Conservation (phyloP, 2,797 vertebrate species). For the Gobio occitaniae region DNA sequence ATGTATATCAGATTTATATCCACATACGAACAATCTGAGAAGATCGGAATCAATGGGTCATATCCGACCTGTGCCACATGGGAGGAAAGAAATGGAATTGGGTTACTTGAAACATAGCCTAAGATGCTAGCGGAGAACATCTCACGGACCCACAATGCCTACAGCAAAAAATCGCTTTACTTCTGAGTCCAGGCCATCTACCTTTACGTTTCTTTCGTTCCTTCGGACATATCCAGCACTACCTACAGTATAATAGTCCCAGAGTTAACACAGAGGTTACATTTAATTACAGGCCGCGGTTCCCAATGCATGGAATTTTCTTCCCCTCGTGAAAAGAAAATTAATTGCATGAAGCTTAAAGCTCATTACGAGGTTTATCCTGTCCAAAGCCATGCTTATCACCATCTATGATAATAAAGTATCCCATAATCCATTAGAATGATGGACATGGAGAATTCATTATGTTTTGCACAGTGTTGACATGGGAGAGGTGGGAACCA, state of each 20-base stretch:
- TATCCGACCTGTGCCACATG: neutral
- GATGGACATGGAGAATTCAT: constrained; percentile 48
- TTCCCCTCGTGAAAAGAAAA: constrained; percentile 7
- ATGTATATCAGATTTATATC: neutral
- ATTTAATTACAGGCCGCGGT: constrained; percentile 44
- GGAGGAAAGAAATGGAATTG: neutral
- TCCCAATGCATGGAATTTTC: constrained; percentile 20
- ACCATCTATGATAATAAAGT: constrained; percentile 46
- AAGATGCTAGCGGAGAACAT: constrained; percentile 54
- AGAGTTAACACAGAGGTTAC: constrained; percentile 31
- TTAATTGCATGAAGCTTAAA: constrained; percentile 53
- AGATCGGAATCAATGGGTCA: neutral
- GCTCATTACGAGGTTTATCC: constrained; percentile 53
- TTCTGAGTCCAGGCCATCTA: constrained; percentile 29
- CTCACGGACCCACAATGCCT: constrained; percentile 29
- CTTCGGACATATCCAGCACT: constrained; percentile 34
- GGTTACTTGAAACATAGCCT: neutral
- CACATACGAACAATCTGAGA: neutral
- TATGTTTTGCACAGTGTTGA: constrained; percentile 30
- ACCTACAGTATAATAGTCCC: constrained; percentile 10
- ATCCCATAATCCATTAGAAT: constrained; percentile 38
- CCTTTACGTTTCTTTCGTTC: neutral
- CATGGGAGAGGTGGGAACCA: neutral
- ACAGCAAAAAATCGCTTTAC: constrained; percentile 40
- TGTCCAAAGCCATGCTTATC: constrained; percentile 47